phyloP scores from a whole-genome alignment of 1,140 invertebrate genomes.

The Hyles vespertilio region DNA sequence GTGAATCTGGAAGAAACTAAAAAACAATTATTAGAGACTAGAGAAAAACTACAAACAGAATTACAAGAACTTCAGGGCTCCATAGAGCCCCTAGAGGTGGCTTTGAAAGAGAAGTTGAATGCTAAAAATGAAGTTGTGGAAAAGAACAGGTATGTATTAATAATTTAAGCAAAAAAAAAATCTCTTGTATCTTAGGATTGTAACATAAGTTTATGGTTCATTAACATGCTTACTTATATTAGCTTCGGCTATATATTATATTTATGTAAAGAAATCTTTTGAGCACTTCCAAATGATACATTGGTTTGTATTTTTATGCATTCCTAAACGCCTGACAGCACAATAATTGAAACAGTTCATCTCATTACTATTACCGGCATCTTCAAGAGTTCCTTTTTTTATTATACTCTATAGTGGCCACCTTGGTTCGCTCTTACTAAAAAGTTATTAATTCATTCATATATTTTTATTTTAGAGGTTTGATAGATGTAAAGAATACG shows the following conservation, averaged over 20 bases:
- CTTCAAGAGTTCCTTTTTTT: no score
- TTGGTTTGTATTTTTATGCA: background rate
- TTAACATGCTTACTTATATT: no score
- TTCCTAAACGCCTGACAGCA: no score
- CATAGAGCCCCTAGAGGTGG: conserved; percentile 42
- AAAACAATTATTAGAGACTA: conserved; percentile 53
- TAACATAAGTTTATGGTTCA: no score
- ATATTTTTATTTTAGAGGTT: conserved; percentile 37
- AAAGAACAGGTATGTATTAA: conserved; percentile 47
- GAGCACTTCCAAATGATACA: background rate
- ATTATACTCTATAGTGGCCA: no score
- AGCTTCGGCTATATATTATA: no score
- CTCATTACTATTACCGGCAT: no score
- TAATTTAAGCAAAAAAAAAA: background rate
- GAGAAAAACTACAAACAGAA: conserved; percentile 47
- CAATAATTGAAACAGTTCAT: no score
- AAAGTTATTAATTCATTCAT: no score
- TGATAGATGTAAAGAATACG: conserved; percentile 50
- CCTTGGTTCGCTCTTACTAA: no score
- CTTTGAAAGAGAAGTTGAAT: conserved; percentile 52
- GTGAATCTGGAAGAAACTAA: conserved; percentile 62
- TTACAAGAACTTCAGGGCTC: conserved; percentile 49
- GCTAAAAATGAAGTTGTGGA: conserved; percentile 51
- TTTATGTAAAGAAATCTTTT: no score
- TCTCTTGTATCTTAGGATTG: no score